A percentile compares a stretch with the other conserved stretches of the same genome.
These are phyloP conservation scores for Nowickia ferox DNA, from an alignment of 2,888 invertebrate species.

Conservation along the genomic window DNA sequence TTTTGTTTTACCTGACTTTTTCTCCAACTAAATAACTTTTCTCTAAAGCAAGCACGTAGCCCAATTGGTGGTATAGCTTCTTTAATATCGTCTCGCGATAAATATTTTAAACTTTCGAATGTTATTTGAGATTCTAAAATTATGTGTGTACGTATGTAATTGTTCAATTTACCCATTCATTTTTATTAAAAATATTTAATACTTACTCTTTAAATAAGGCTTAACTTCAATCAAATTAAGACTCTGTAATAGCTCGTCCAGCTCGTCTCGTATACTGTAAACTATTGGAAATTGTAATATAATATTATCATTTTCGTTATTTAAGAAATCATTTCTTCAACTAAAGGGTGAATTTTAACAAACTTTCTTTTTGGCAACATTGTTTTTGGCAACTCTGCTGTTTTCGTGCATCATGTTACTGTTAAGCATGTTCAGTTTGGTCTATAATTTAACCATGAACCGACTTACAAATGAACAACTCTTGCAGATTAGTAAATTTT, in stretches of 20 bases:
- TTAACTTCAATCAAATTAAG: conserved; percentile 12
- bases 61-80: conserved; percentile 43
- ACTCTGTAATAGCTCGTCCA: background rate
- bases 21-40: conserved; percentile 25
- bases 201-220: conserved; percentile 3
- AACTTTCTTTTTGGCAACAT: too few species aligned
- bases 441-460: too few species aligned
- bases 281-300: too few species aligned
- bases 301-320: too few species aligned
- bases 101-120: conserved; percentile 18
- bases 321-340: too few species aligned
- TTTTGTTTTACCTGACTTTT: conserved; percentile 15
- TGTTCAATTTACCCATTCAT: background rate
- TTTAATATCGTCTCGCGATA: conserved; percentile 28
- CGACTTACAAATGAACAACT: too few species aligned
- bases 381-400: too few species aligned
- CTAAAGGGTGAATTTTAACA: too few species aligned
- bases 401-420: too few species aligned
- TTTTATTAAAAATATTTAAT: background rate
- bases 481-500: too few species aligned
- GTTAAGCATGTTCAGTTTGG: too few species aligned
- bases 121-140: conserved; percentile 40
- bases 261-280: too few species aligned
- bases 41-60: conserved; percentile 20
- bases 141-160: background rate